Evolutionary conservation across 2,888 invertebrate genomes (phyloP).

Genomic region (Thysanoteuthis rhombus): DNA sequence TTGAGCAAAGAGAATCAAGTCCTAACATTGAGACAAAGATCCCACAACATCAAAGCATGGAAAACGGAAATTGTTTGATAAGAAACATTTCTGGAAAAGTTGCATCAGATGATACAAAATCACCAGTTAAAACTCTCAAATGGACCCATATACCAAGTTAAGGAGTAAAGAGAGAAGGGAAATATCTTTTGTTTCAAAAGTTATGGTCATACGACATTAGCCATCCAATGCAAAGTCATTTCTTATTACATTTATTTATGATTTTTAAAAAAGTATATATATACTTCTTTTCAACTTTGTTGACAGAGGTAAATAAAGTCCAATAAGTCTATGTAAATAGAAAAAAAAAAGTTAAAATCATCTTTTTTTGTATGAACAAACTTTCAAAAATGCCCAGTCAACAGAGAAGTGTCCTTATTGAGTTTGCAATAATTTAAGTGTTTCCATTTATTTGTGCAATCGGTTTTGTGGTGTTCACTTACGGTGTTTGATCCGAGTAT

Average conservation of each 20-base stretch:
- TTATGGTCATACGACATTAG: neutral
- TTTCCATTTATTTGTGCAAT: neutral
- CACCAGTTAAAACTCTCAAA: neutral
- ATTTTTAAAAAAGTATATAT: neutral
- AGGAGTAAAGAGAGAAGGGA: neutral
- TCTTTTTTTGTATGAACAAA: neutral
- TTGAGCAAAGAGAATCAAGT: neutral
- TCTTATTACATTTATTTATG: too few species aligned
- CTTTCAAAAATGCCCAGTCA: neutral
- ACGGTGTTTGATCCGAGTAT: too few species aligned
- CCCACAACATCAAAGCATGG: neutral
- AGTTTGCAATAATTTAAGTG: neutral
- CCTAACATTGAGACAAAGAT: neutral
- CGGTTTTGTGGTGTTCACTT: neutral
- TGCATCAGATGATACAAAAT: neutral
- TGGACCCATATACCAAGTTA: neutral
- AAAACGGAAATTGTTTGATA: neutral
- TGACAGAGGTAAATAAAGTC: too few species aligned
- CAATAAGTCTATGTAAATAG: neutral
- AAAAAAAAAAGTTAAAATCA: neutral
- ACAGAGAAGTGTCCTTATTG: neutral
- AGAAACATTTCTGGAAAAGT: neutral
- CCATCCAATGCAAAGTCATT: neutral
- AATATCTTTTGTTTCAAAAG: neutral
- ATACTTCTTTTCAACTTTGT: too few species aligned